Evolutionary conservation across 1,140 invertebrate species (phyloP).

Genomic region (Leptonema lineaticorne): DNA sequence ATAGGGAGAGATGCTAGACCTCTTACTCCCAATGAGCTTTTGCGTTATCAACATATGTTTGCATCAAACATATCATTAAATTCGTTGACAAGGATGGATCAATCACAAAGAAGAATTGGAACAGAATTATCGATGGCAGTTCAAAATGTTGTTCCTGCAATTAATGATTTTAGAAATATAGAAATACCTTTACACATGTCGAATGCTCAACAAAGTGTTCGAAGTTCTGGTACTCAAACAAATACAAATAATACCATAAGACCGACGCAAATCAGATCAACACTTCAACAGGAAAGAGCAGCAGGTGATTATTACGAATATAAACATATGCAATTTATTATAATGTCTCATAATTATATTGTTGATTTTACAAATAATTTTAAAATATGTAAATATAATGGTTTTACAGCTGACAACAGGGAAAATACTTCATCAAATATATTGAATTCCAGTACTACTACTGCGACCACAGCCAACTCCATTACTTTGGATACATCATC

Average conservation of each 20-base stretch:
- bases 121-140: constrained; percentile 11
- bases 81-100: background rate
- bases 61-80: constrained; percentile 29
- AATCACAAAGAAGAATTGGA: background rate
- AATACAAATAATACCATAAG: background rate
- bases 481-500: constrained; percentile 27
- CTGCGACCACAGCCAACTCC: constrained; percentile 18
- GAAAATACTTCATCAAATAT: background rate
- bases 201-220: background rate
- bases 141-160: constrained; percentile 29
- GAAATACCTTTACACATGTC: background rate
- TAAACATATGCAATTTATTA: no score
- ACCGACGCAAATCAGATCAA: background rate
- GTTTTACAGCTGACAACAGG: background rate
- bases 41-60: constrained; percentile 43
- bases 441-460: background rate
- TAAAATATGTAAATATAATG: constrained; percentile 1
- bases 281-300: background rate
- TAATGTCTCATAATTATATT: no score
- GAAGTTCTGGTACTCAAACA: constrained; percentile 13
- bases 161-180: background rate
- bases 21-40: constrained; percentile 48
- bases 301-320: background rate
- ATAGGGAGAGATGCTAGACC: constrained; percentile 52
- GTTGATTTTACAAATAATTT: background rate